A percentile compares a stretch with the other conserved stretches of the same genome.
phyloP scores from a whole-genome alignment of 2,113 vertebrate species.

The Mormyrus iriodes region DNA sequence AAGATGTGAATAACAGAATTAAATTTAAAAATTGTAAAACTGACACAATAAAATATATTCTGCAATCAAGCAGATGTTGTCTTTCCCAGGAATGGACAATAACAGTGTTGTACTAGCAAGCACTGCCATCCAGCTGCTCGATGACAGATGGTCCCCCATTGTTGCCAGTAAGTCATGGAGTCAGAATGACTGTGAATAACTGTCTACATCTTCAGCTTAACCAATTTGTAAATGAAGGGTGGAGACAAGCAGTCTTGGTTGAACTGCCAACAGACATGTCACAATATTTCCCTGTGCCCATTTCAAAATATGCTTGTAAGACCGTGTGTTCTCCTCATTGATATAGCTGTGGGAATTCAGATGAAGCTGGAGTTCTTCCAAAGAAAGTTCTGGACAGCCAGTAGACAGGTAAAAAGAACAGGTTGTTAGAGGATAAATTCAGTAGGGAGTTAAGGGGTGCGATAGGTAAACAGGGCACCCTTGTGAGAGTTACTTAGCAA shows the following conservation, averaged over 20 bases:
- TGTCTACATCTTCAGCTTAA: background rate
- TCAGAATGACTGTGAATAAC: background rate
- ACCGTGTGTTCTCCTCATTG: conserved; percentile 24
- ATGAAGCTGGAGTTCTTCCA: conserved; percentile 99
- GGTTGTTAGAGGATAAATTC: background rate
- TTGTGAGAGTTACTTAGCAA: background rate
- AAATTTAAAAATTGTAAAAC: background rate
- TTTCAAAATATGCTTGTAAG: background rate
- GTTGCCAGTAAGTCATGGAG: conserved; percentile 77
- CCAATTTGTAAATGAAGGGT: background rate
- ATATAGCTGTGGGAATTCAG: conserved; percentile 91
- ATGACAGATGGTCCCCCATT: conserved; percentile 91
- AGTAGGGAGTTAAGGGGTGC: background rate
- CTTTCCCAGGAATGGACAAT: conserved; percentile 65
- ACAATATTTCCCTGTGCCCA: background rate
- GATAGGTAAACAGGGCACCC: background rate
- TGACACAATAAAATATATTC: background rate
- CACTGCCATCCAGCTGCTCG: conserved; percentile 87
- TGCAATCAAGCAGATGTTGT: background rate
- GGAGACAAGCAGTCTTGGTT: background rate
- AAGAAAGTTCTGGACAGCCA: conserved; percentile 97
- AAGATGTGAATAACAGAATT: background rate
- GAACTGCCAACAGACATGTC: background rate
- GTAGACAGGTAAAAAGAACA: conserved; percentile 77
- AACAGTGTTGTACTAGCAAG: conserved; percentile 96